Evolutionary conservation across 2,797 vertebrate genomes (phyloP).

Genomic region (Molossus alvarezi): DNA sequence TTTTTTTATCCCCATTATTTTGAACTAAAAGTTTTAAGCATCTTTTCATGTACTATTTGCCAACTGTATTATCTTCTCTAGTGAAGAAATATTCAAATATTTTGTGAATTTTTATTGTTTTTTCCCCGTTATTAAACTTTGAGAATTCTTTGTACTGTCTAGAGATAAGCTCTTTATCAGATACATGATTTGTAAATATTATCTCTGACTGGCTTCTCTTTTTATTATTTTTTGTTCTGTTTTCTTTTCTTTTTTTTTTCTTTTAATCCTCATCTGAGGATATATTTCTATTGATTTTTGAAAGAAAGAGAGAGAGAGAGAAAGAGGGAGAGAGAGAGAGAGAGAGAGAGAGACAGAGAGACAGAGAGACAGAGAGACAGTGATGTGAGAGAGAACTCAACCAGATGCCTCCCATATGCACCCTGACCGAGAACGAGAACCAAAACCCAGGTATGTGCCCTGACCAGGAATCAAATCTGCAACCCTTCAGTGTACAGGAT

Average conservation of each 20-base stretch:
- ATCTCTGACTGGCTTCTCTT: neutral
- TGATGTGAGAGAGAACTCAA: neutral
- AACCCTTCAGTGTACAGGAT: neutral
- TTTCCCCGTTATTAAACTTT: neutral
- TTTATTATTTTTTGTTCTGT: neutral
- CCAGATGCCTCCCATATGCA: neutral
- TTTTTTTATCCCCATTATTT: neutral
- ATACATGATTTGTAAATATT: neutral
- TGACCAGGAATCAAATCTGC: neutral
- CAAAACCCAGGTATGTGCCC: neutral
- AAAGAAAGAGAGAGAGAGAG: neutral
- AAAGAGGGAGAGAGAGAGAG: no score
- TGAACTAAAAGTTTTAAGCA: neutral
- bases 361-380: no score
- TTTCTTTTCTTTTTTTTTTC: neutral
- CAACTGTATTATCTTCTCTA: neutral
- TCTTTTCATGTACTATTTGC: neutral
- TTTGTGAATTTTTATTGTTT: slow-evolving; percentile 14
- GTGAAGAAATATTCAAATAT: neutral
- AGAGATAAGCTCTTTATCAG: neutral
- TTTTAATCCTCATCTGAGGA: neutral
- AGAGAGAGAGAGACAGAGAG: no score
- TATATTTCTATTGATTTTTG: neutral
- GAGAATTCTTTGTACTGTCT: neutral
- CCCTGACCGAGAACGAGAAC: neutral